Base-by-base conservation (phyloP, 2,113 vertebrate genomes). In the Stictonetta naevosa region DNA sequence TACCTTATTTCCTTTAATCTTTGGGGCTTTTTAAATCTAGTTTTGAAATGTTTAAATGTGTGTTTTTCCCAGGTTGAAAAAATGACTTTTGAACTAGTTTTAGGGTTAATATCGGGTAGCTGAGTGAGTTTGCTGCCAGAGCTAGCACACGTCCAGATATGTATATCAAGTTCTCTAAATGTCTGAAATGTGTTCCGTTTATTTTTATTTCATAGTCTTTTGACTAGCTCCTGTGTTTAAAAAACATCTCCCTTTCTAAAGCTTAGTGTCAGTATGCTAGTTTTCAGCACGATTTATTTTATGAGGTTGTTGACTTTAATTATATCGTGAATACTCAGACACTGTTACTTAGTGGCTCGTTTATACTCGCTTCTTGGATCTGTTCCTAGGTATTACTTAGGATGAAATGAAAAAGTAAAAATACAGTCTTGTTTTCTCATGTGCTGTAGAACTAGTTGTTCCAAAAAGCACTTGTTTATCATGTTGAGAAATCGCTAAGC, bases 391-490 rank as follows among this genome's bases (percentile, higher is more conserved):
- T 68, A 81, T 93, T 96, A 94, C 95, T 96, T 96, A 72, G 82
- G 83, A 83, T n/a, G 81, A 92, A 86, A 81, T 60, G 82, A 91
- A 96, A 93, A 93, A 96, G 81, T 85, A 92, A 95, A 97, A 96
- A 97, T 91, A 96, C 94, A 88, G 19, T 78, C 93, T 90, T 95
- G 92, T 96, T 97, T 95, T 96, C 90, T 95, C 93, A 94, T 97
- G 90, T 97, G 95, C 93, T 96, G 82, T 72, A 88, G 94, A 96
- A 97, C 96, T 92, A 92, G 68, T 92, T 96, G 95, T 97, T 96
- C 96, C 91, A 75, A 95, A 83, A 92, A 93, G 60, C 80, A 81
- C 93, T 97, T 96, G 95, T 97, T 97, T 97, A 90, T 95, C 76
- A 9, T 48, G 42, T 92, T 97, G 93, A 88, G 92, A 93, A 97